Evolutionary conservation across 2,888 invertebrate genomes (phyloP).

Genomic region (Cerastoderma edule): DNA sequence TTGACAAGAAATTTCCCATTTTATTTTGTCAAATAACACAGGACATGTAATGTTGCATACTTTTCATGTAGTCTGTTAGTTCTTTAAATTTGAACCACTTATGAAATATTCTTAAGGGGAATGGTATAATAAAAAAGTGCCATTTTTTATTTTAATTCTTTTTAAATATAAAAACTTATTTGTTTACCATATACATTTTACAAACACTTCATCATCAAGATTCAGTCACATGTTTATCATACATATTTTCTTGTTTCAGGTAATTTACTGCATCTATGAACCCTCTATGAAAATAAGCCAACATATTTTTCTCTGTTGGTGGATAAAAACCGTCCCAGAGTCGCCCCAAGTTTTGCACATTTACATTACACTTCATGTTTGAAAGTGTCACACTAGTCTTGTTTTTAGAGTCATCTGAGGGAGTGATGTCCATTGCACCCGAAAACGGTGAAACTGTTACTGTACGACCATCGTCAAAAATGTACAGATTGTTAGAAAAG

Average conservation of each 20-base stretch:
- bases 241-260: conserved; percentile 61
- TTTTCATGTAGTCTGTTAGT: too few relatives aligned
- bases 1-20: too few relatives aligned
- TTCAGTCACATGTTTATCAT: too few relatives aligned
- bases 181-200: too few relatives aligned
- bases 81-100: too few relatives aligned
- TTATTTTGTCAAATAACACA: too few relatives aligned
- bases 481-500: conserved; percentile 96
- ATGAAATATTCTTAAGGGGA: too few relatives aligned
- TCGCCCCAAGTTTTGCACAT: conserved; percentile 78
- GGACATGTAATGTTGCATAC: too few relatives aligned
- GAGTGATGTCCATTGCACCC: conserved; percentile 98
- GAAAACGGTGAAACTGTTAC: conserved; percentile 98
- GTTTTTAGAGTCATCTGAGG: conserved; percentile 81
- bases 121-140: too few relatives aligned
- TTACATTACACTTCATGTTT: conserved; percentile 80
- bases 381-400: conserved; percentile 60
- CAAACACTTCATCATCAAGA: too few relatives aligned
- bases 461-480: conserved; percentile 91
- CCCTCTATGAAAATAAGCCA: conserved; percentile 81
- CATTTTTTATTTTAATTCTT: too few relatives aligned
- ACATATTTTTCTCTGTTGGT: conserved; percentile 74
- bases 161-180: too few relatives aligned
- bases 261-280: conserved; percentile 81
- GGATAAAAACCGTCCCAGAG: conserved; percentile 83